phyloP scores from a whole-genome alignment of 2,888 invertebrate genomes.

The Graphium colonna region DNA sequence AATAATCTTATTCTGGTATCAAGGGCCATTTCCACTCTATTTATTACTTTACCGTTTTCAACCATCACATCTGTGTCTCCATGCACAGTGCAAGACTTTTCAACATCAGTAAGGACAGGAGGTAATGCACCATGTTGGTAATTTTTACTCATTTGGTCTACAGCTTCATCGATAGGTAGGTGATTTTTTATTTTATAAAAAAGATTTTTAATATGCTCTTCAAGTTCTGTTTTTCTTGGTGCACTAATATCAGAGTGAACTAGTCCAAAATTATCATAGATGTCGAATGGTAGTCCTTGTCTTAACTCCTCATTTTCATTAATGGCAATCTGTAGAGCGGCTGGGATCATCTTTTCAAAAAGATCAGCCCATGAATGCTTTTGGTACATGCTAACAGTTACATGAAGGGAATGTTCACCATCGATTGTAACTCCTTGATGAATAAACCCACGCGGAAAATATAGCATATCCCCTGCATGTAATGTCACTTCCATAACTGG shows the following conservation, averaged over 20 bases:
- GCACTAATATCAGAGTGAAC: constrained; percentile 80
- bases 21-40: constrained; percentile 83
- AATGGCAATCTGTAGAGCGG: constrained; percentile 86
- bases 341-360: constrained; percentile 88
- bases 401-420: constrained; percentile 93
- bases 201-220: constrained; percentile 72
- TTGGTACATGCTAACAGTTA: constrained; percentile 96
- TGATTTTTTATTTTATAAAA: constrained; percentile 81
- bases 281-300: constrained; percentile 89
- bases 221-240: constrained; percentile 70
- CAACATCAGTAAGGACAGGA: constrained; percentile 84
- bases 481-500: constrained; percentile 90
- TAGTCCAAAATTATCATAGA: constrained; percentile 86
- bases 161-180: constrained; percentile 87
- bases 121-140: constrained; percentile 94
- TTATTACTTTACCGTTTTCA: constrained; percentile 80
- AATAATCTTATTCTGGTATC: constrained; percentile 82
- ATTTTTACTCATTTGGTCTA: constrained; percentile 91
- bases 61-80: constrained; percentile 86
- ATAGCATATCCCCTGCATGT: constrained; percentile 93
- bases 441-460: constrained; percentile 94
- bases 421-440: constrained; percentile 91
- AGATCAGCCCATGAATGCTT: constrained; percentile 94
- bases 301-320: constrained; percentile 85
- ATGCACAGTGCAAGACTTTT: constrained; percentile 85